Base-by-base conservation (phyloP, 2,797 vertebrate species). In the Myotis myotis region DNA sequence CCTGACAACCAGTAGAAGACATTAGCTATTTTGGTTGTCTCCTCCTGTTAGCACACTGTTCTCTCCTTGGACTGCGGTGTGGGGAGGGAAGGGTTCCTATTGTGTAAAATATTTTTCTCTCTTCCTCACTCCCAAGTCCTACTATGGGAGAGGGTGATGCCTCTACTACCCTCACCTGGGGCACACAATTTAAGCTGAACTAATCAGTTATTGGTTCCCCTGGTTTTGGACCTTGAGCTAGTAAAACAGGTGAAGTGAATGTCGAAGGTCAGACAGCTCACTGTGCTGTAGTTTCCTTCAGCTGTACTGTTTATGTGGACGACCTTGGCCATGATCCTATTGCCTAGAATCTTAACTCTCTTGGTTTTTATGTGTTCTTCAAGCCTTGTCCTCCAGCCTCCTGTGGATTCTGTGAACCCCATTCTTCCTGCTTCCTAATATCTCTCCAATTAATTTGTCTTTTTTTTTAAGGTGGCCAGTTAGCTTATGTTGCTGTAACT, bases 271-370 rank as follows among this genome's bases (percentile, higher is more conserved):
- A 84, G 68, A 76, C 0, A 8, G 49, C 87, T 60, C 72, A 36
- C 13, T 1, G 10, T 1, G 55, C 5, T n/a, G 33, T 9, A 13
- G 68, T 62, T 13, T 28, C 60, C 25, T 16, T 82, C 30, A 44
- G 79, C 74, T 38, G 4, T 7, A 17, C 47, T 70, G 64, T 68
- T 72, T 62, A 11, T 44, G 49, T n/a, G 19, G 36, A 19, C 90
- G 94, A 91, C 85, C 89, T 97, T 94, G 91, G 64, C 71, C 1
- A 6, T 3, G 49, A 53, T n/a, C 30, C 60, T 75, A n/a, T 25
- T 72, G 76, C 76, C 28, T 44, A 38, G 25, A 7, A 62, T 78
- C 85, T 64, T 17, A 72, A 36, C 30, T 78, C 38, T 88, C 79
- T 84, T 28, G 12, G 30, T n/a, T 89, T 36, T 49, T n/a, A 8